Conservation (phyloP, 2,113 vertebrate genomes). For the Stomatorhinus ivindoensis region DNA sequence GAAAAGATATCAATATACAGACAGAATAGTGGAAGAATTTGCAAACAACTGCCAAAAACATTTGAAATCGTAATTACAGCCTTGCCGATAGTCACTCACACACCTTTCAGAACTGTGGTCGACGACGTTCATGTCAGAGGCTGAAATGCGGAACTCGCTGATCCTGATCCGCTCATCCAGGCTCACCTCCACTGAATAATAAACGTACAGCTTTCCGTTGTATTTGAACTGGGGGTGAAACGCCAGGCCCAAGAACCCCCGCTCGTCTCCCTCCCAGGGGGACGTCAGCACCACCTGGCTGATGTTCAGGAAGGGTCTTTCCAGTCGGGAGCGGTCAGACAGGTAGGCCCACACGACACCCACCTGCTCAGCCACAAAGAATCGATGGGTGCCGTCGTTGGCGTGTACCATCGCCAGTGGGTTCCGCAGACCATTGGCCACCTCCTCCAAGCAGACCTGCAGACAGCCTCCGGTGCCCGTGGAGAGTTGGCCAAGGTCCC, state of each 20-base stretch:
- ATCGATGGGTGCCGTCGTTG: slow-evolving; percentile 80
- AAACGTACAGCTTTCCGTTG: slow-evolving; percentile 82
- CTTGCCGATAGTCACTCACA: not conserved
- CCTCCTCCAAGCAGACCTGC: slow-evolving; percentile 82
- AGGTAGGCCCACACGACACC: slow-evolving; percentile 92
- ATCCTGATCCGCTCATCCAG: slow-evolving; percentile 82
- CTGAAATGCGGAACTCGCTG: slow-evolving; percentile 83
- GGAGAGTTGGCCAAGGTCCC: slow-evolving; percentile 69
- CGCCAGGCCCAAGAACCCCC: slow-evolving; percentile 82
- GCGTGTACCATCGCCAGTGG: slow-evolving; percentile 89
- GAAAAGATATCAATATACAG: not conserved
- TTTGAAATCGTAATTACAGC: not conserved
- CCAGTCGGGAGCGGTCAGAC: slow-evolving; percentile 66
- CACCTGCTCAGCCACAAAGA: slow-evolving; percentile 89
- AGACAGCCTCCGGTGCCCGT: slow-evolving; percentile 73
- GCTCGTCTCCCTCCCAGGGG: slow-evolving; percentile 91
- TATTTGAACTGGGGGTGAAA: slow-evolving; percentile 81
- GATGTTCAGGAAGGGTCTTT: slow-evolving; percentile 84
- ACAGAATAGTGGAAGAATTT: not conserved
- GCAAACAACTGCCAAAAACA: not conserved
- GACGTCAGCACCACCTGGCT: slow-evolving; percentile 80
- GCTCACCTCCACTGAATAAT: slow-evolving; percentile 79
- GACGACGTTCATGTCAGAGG: slow-evolving; percentile 74
- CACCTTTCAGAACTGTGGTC: slow-evolving; percentile 86
- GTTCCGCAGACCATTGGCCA: slow-evolving; percentile 79